phyloP scores from a whole-genome alignment of 64 coral and sea anemone species.

The Montipora capricornis region DNA sequence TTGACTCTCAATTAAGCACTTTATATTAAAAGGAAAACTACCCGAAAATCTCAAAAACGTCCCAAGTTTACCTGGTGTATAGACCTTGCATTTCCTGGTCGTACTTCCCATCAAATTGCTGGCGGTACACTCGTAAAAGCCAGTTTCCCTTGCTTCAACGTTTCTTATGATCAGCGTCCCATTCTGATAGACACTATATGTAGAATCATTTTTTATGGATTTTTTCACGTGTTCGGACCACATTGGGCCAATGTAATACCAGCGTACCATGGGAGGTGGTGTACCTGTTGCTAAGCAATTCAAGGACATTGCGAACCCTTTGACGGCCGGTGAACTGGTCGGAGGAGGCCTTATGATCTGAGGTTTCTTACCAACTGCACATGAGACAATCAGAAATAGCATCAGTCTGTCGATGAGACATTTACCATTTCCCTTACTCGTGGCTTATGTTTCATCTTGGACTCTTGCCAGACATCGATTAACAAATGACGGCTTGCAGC shows the following conservation, averaged over 20 bases:
- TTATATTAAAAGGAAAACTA: no score
- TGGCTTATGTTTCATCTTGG: no score
- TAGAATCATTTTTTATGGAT: background rate
- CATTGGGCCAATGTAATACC: slow-evolving; percentile 12
- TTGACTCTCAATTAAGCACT: no score
- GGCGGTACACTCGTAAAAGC: background rate
- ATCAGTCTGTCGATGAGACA: background rate
- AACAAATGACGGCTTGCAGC: no score
- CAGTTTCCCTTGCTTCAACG: background rate
- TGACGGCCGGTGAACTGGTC: background rate
- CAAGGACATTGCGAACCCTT: background rate
- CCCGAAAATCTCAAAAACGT: background rate
- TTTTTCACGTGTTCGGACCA: background rate
- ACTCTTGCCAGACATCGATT: no score
- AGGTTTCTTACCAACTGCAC: background rate
- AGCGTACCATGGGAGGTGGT: background rate
- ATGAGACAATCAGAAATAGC: background rate
- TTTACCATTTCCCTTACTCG: no score
- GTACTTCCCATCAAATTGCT: slow-evolving; percentile 19
- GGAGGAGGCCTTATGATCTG: background rate
- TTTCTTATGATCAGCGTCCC: background rate
- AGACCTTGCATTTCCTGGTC: background rate
- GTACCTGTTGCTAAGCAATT: slow-evolving; percentile 23
- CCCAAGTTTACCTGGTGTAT: background rate
- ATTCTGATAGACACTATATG: background rate